phyloP scores from a whole-genome alignment of 1,140 invertebrate species.

The Amyelois transitella region DNA sequence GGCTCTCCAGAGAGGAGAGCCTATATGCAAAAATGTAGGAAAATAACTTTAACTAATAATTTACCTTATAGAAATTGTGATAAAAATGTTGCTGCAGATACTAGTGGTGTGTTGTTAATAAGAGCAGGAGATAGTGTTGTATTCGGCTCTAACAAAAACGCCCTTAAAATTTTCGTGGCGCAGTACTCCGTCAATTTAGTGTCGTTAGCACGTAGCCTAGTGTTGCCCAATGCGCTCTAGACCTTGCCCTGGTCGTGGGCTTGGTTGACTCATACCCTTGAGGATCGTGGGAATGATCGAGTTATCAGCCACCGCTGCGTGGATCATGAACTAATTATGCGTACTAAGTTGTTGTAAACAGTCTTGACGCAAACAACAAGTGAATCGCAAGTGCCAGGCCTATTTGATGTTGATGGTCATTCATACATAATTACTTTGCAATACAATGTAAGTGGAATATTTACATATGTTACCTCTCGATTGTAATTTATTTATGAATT shows the following conservation, averaged over 20 bases:
- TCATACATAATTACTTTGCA: too few species aligned
- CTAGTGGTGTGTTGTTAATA: neutral
- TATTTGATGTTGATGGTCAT: neutral
- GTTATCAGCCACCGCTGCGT: conserved; percentile 3
- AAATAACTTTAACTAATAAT: too few species aligned
- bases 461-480: conserved; percentile 24
- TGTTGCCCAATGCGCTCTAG: conserved; percentile 35
- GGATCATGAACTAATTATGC: conserved; percentile 9
- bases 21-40: too few species aligned
- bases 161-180: conserved; percentile 32
- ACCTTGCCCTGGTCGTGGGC: conserved; percentile 38
- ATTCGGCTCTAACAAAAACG: conserved; percentile 19
- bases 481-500: too few species aligned
- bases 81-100: too few species aligned
- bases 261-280: conserved; percentile 39
- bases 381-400: neutral
- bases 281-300: conserved; percentile 45
- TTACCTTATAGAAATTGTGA: too few species aligned
- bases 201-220: conserved; percentile 50
- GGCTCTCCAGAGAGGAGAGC: too few species aligned
- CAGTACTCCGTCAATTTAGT: conserved; percentile 24
- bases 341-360: neutral
- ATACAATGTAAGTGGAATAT: conserved; percentile 13
- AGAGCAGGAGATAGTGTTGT: too few species aligned
- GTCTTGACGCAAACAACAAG: neutral